Conservation (phyloP, 2,113 vertebrate species). For the Halcyon malimbica region DNA sequence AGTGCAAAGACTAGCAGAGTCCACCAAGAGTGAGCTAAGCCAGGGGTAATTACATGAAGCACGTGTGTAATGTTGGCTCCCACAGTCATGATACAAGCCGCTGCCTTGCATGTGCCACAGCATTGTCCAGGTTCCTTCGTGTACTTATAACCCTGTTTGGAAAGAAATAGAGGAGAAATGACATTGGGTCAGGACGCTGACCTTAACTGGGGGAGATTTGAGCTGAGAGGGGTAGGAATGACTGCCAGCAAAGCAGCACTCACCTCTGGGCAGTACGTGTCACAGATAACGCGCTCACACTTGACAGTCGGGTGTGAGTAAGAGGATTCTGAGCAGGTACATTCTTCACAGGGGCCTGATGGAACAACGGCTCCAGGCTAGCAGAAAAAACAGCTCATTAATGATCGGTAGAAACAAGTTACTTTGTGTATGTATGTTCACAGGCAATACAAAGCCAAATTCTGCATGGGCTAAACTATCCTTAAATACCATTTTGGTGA, state of each 20-base stretch:
- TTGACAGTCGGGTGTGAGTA: neutral
- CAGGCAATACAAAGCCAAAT: neutral
- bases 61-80: neutral
- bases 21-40: neutral
- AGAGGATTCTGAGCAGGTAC: constrained; percentile 49
- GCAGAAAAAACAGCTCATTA: neutral
- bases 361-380: constrained; percentile 72
- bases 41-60: constrained; percentile 36
- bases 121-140: constrained; percentile 42
- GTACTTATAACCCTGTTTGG: constrained; percentile 73
- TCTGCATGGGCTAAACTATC: neutral
- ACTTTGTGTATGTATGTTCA: rapidly evolving
- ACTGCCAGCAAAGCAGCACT: neutral
- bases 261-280: constrained; percentile 62
- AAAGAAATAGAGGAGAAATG: neutral
- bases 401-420: neutral
- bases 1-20: neutral
- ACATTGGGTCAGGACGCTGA: neutral
- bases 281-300: constrained; percentile 64
- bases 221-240: neutral
- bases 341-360: constrained; percentile 67
- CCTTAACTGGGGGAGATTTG: neutral
- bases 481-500: neutral
- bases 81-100: constrained; percentile 24
- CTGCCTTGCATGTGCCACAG: constrained; percentile 57